Evolutionary conservation across 2,888 invertebrate species (phyloP).

Genomic region (Ophion costatus): DNA sequence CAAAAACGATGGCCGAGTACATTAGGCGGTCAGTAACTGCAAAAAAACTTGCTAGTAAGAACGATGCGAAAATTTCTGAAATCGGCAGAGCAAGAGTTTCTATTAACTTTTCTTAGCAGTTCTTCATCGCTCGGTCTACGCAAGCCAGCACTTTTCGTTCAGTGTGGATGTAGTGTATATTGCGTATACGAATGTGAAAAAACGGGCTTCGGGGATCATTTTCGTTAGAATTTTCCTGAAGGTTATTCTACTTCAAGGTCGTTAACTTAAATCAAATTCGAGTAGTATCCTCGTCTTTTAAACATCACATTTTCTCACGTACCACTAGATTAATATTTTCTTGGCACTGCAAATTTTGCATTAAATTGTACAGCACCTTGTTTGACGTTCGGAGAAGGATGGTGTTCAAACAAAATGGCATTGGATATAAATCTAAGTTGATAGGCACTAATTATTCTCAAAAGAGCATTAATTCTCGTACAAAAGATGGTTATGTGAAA

Average conservation of each 20-base stretch:
- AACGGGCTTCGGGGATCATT: too few species aligned
- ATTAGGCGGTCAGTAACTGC: neutral
- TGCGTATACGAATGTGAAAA: too few species aligned
- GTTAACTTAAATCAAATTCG: too few species aligned
- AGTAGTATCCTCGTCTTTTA: too few species aligned
- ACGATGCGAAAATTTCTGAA: neutral
- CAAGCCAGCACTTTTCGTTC: too few species aligned
- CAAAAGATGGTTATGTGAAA: neutral
- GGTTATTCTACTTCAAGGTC: too few species aligned
- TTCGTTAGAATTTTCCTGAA: too few species aligned
- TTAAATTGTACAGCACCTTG: neutral
- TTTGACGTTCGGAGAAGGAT: constrained; percentile 6
- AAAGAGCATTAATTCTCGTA: neutral
- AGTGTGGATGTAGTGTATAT: too few species aligned
- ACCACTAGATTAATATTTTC: neutral
- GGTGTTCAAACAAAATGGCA: neutral
- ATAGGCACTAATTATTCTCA: neutral
- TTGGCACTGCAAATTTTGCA: neutral
- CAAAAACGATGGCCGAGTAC: neutral
- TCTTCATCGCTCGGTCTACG: neutral
- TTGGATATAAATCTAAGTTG: neutral
- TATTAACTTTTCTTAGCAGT: neutral
- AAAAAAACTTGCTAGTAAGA: neutral
- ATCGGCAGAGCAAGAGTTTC: neutral
- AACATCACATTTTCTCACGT: constrained; percentile 20